These are phyloP conservation scores for Drosophila mettleri DNA, from an alignment of 2,888 invertebrate genomes.

Conservation along the genomic window DNA sequence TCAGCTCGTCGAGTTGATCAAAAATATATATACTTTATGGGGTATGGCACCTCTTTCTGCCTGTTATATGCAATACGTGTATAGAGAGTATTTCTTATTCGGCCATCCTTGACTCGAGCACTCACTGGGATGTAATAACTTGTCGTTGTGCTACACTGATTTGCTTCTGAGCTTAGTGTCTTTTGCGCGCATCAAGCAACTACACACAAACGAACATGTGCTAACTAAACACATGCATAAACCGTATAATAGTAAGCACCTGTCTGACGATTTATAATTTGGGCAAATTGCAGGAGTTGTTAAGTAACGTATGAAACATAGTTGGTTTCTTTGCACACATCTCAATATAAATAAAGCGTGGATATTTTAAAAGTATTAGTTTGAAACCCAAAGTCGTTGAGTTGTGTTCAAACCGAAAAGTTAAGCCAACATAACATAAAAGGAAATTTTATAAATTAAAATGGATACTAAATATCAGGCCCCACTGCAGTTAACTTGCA, in stretches of 20 bases:
- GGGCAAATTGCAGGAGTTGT: slow-evolving; percentile 69
- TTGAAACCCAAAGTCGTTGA: slow-evolving; percentile 29
- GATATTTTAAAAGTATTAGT: slow-evolving; percentile 56
- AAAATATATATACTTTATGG: too few species aligned
- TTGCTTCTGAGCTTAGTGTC: slow-evolving; percentile 43
- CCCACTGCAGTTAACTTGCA: slow-evolving; percentile 31
- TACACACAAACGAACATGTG: background rate
- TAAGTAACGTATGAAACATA: slow-evolving; percentile 39
- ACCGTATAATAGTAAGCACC: slow-evolving; percentile 52
- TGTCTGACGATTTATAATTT: slow-evolving; percentile 71
- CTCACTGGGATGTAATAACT: slow-evolving; percentile 32
- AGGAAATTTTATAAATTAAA: slow-evolving; percentile 4
- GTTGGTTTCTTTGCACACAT: slow-evolving; percentile 32
- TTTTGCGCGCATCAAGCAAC: slow-evolving; percentile 39
- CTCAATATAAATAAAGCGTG: slow-evolving; percentile 54
- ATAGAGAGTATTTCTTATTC: slow-evolving; percentile 1
- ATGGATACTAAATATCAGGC: slow-evolving; percentile 57
- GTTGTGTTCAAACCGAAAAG: slow-evolving; percentile 9
- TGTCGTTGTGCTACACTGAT: slow-evolving; percentile 73
- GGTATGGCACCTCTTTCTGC: too few species aligned
- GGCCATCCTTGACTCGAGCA: background rate
- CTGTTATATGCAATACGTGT: too few species aligned
- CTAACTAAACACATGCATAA: slow-evolving; percentile 32
- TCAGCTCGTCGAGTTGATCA: too few species aligned
- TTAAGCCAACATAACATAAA: background rate